A percentile compares a stretch with the other conserved stretches of the same genome.
Evolutionary conservation across 2,797 vertebrate species (phyloP).

Genomic region (Botia kubotai): DNA sequence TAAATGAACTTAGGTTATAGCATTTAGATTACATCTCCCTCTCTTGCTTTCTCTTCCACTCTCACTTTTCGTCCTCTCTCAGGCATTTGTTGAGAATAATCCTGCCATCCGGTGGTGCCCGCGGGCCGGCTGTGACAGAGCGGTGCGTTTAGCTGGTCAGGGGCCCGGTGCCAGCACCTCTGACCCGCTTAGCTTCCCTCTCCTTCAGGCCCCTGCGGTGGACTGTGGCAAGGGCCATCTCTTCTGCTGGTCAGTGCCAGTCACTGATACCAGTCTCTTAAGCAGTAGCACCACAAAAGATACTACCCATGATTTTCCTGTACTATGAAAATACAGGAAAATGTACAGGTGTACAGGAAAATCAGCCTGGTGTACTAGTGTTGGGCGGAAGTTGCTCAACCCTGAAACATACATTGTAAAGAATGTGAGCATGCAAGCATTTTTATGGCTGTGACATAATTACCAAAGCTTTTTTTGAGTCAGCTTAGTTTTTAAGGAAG

Average conservation of each 20-base stretch:
- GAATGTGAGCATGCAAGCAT: too few relatives aligned
- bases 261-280: neutral
- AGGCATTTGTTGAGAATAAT: conserved; percentile 99
- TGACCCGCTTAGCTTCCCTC: conserved; percentile 88
- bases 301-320: too few relatives aligned
- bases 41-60: neutral
- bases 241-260: conserved; percentile 92
- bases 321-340: too few relatives aligned
- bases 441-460: too few relatives aligned
- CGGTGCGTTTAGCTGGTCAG: conserved; percentile 90
- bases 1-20: too few relatives aligned
- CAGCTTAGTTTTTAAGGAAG: too few relatives aligned
- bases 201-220: conserved; percentile 93
- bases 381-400: too few relatives aligned
- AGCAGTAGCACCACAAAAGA: too few relatives aligned
- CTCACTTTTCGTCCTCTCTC: conserved; percentile 11
- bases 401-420: too few relatives aligned
- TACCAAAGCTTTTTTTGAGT: too few relatives aligned
- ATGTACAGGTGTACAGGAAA: too few relatives aligned
- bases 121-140: conserved; percentile 92
- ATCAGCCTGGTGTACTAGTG: too few relatives aligned
- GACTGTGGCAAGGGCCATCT: conserved; percentile 98
- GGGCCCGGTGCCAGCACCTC: conserved; percentile 84
- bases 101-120: conserved; percentile 98
- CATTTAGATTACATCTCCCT: neutral